These are phyloP conservation scores for human (Homo sapiens) DNA, from an alignment of 2,113 vertebrate species.

Conservation along the genomic window DNA sequence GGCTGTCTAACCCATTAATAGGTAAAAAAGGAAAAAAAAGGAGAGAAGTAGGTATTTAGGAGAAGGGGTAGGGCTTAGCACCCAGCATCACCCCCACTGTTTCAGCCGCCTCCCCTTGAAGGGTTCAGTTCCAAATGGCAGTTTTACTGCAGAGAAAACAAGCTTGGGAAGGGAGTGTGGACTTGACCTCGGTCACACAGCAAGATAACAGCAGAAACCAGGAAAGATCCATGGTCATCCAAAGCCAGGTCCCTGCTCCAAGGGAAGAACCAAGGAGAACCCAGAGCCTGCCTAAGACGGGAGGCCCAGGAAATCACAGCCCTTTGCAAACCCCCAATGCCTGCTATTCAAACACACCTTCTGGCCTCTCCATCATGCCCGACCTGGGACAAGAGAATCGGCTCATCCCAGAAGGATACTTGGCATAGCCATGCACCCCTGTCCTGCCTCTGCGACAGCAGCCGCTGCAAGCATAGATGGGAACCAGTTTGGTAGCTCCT, in stretches of 20 bases:
- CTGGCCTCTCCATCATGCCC: fast-evolving
- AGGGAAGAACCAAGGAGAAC: background rate
- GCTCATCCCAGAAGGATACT: fast-evolving
- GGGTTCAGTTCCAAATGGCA: background rate
- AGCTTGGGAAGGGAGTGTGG: background rate
- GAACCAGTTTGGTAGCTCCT: fast-evolving
- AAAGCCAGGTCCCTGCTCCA: too few species aligned
- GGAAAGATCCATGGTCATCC: background rate
- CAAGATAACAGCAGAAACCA: too few species aligned
- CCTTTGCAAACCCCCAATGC: background rate
- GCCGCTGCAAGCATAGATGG: fast-evolving
- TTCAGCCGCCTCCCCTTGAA: background rate
- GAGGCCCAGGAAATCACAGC: background rate
- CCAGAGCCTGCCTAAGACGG: background rate
- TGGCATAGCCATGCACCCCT: fast-evolving
- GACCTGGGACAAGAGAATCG: fast-evolving
- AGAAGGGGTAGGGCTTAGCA: fast-evolving
- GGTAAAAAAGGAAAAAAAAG: fast-evolving
- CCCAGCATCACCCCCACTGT: fast-evolving
- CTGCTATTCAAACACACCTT: too few species aligned
- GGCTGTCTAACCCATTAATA: fast-evolving
- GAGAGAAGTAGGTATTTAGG: too few species aligned
- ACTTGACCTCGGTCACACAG: background rate
- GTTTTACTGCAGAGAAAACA: background rate
- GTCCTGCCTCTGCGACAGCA: fast-evolving